phyloP scores from a whole-genome alignment of 2,797 vertebrate genomes.

The Falco biarmicus region DNA sequence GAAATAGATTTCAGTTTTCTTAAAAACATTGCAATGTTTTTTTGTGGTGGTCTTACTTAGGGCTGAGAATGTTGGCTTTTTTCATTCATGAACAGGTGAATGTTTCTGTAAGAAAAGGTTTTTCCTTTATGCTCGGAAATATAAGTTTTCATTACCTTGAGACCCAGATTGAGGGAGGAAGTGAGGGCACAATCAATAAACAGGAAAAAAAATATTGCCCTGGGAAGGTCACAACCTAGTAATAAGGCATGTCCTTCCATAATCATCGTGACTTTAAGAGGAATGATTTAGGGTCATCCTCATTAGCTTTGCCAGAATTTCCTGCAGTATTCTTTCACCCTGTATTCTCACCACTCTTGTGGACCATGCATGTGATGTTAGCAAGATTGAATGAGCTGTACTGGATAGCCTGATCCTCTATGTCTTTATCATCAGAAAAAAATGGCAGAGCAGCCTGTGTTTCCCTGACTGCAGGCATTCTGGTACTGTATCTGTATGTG shows the following conservation, averaged over 20 bases:
- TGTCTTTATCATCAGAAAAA: not conserved
- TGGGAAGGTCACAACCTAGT: not conserved
- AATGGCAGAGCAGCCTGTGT: not conserved
- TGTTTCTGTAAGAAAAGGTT: not conserved
- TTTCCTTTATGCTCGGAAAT: not conserved
- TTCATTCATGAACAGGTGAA: not conserved
- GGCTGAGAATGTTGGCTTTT: not conserved
- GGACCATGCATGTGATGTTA: not conserved
- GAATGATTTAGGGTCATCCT: not conserved
- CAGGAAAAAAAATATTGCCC: not conserved
- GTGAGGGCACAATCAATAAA: not conserved
- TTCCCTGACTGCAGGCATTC: not conserved
- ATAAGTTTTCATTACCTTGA: not conserved
- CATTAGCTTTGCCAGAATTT: not conserved
- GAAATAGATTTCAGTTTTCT: not conserved
- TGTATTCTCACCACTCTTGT: not conserved
- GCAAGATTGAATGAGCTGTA: not conserved
- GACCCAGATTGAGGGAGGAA: not conserved
- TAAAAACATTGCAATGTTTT: not conserved
- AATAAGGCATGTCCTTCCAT: not conserved
- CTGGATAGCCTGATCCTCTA: not conserved
- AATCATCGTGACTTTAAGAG: not conserved
- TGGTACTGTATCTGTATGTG: not conserved
- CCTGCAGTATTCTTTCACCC: not conserved
- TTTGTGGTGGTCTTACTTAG: not conserved